Conservation (phyloP, 1,140 invertebrate genomes). For the Acromyrmex heyeri region DNA sequence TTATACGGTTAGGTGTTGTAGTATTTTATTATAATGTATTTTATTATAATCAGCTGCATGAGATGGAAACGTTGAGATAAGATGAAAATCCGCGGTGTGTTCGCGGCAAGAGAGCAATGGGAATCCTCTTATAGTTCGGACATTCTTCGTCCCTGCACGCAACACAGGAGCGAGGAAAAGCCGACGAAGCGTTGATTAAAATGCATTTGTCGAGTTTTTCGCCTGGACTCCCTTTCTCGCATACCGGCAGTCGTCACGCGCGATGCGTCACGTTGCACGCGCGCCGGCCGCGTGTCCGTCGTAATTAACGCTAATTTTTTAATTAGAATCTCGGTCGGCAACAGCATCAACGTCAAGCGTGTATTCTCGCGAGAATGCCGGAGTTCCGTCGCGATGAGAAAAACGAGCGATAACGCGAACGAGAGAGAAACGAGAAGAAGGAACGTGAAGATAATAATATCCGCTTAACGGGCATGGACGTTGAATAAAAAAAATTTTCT, state of each 20-base stretch:
- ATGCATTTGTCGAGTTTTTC: conserved; percentile 73
- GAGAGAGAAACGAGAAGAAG: conserved; percentile 13
- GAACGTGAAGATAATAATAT: conserved; percentile 31
- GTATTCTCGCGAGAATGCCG: conserved; percentile 16
- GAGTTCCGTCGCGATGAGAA: neutral
- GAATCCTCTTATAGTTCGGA: conserved; percentile 44
- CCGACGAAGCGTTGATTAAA: conserved; percentile 74
- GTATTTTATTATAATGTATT: neutral
- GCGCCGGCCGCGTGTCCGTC: conserved; percentile 41
- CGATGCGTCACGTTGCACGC: conserved; percentile 41
- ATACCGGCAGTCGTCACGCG: conserved; percentile 4
- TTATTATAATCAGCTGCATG: neutral
- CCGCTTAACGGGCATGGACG: conserved; percentile 4
- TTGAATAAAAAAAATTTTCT: conserved; percentile 33
- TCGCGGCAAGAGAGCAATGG: conserved; percentile 26
- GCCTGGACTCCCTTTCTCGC: conserved; percentile 56
- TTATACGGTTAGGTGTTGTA: no score
- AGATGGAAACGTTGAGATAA: conserved; percentile 33
- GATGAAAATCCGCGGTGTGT: conserved; percentile 32
- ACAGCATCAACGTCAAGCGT: conserved; percentile 65
- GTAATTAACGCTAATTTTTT: conserved; percentile 81
- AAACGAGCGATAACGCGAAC: conserved; percentile 34
- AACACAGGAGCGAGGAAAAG: conserved; percentile 18
- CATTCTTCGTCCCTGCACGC: neutral
- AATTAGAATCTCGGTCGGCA: conserved; percentile 73